Conservation (phyloP, 2,797 vertebrate species). For the Myiotriccus ornatus region DNA sequence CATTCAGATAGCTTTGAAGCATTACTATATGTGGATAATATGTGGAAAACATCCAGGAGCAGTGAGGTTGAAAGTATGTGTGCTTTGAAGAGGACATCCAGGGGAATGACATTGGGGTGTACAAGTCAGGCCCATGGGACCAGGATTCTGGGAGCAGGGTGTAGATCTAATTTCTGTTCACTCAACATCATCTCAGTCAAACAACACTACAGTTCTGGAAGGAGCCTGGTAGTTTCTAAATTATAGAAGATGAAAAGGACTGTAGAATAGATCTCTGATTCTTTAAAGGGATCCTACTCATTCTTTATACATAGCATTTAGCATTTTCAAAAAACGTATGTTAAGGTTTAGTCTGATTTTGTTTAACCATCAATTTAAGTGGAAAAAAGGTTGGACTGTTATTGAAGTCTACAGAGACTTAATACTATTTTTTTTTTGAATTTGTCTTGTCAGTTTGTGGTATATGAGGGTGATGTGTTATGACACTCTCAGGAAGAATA, state of each 20-base stretch:
- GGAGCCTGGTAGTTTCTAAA: neutral
- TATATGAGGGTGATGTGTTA: neutral
- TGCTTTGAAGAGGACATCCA: neutral
- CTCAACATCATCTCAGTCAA: neutral
- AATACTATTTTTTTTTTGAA: neutral
- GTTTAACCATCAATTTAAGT: neutral
- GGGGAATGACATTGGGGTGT: neutral
- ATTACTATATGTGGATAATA: neutral
- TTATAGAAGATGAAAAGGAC: neutral
- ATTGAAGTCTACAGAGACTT: neutral
- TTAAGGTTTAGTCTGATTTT: neutral
- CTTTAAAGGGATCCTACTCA: neutral
- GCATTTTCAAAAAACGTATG: neutral
- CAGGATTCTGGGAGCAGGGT: neutral
- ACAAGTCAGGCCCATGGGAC: neutral
- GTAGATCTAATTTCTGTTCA: neutral
- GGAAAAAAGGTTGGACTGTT: neutral
- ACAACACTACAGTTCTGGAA: neutral
- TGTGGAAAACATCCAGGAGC: neutral
- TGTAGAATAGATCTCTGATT: neutral
- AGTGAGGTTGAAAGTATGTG: neutral
- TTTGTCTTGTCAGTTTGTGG: neutral
- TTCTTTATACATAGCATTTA: neutral
- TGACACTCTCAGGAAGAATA: neutral
- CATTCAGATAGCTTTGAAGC: neutral